Base-by-base conservation (phyloP, 2,888 invertebrate genomes). In the Drosophila anomalata region DNA sequence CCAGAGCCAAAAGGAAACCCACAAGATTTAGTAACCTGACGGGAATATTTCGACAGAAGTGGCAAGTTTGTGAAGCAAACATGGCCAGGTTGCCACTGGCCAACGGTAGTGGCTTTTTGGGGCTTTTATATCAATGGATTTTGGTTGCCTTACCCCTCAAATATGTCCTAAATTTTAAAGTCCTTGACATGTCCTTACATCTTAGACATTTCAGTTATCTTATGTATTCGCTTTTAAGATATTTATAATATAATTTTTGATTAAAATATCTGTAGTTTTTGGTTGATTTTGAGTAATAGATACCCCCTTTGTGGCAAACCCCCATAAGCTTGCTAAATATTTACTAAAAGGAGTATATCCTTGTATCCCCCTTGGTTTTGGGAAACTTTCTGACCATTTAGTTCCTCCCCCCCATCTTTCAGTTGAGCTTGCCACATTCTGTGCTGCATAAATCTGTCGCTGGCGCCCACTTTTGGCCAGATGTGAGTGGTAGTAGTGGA, bases 361-460 rank as follows among this genome's bases (percentile, higher is more conserved):
- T n/a, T 36, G 6, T 6, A 14, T n/a, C n/a, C 7, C 7, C 36
- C 14, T 2, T 12, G n/a, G 5, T n/a, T 33, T 6, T 5, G 12
- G 12, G 5, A 33, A 33, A 33, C 12, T 33, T 33, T 33, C n/a
- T n/a, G n/a, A 36, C 36, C 36, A 42, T 42, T 42, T 42, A 20
- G 14, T 42, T 17, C 22, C 17, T 11, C 41, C 41, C 17, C 20
- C 41, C 41, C 41, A 20, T 42, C 41, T 41, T 9, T 17, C 17
- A 2, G 9, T 17, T 36, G 4, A n/a, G 36, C 36, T 36, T 36
- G 12, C 36, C 36, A 36, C 36, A 36, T n/a, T 36, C 14, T 20
- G 11, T 44, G 52, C n/a, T 52, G 39, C 81, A 79, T 79, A 78
- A 78, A 80, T 80, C 79, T 74, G 78, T 83, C 67, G 78, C 36